Evolutionary conservation across 2,888 invertebrate genomes (phyloP).

Genomic region (Rambutsinella grinnellia): DNA sequence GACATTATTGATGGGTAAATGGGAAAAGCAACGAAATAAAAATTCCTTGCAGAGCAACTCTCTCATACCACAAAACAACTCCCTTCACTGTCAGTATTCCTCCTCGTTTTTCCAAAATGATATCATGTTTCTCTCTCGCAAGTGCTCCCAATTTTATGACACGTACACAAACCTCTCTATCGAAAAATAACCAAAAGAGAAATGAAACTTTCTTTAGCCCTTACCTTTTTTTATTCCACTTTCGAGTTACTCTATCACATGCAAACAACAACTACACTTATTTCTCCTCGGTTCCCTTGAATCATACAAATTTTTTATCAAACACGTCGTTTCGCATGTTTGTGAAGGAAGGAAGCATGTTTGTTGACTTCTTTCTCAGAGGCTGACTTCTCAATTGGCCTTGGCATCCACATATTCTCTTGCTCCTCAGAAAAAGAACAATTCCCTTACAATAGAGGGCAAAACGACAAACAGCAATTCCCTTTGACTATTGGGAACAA

Average conservation of each 20-base stretch:
- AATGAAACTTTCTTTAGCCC: neutral
- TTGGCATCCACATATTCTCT: slow-evolving; percentile 17
- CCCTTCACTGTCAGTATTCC: neutral
- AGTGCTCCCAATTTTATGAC: neutral
- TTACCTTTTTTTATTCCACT: neutral
- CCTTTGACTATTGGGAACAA: slow-evolving; percentile 49
- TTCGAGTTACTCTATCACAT: too few species aligned
- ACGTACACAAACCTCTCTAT: neutral
- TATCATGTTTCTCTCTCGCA: neutral
- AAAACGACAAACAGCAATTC: slow-evolving; percentile 33
- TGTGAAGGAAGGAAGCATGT: slow-evolving; percentile 8
- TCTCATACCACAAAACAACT: neutral
- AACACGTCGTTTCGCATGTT: neutral
- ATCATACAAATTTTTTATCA: slow-evolving; percentile 9
- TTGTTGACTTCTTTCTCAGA: slow-evolving; percentile 19
- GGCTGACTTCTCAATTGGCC: slow-evolving; percentile 19
- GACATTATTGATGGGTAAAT: neutral
- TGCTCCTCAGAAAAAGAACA: slow-evolving; percentile 1
- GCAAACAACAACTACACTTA: neutral
- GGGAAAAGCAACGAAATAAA: neutral
- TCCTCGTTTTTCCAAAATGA: neutral
- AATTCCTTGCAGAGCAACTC: neutral
- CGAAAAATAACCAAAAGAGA: neutral
- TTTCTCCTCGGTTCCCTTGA: neutral
- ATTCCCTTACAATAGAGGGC: neutral